Conservation (phyloP, 35 echinoderm and acorn worm genomes). For the Apostichopus japonicus region DNA sequence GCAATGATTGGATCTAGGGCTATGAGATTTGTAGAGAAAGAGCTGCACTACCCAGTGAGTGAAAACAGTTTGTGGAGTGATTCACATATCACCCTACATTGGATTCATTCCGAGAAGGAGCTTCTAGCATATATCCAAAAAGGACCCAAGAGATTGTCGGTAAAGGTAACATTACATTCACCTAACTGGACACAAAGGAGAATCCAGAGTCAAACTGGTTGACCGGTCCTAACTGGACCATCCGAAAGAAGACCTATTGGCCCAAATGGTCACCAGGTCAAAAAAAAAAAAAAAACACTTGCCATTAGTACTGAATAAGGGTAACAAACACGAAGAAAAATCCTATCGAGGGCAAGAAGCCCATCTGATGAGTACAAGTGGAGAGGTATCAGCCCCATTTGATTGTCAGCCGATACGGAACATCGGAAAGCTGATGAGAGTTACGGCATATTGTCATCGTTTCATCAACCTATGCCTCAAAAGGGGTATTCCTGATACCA, state of each 20-base stretch:
- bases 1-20: slow-evolving; percentile 20
- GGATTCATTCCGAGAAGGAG: too few relatives aligned
- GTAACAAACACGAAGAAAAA: not conserved
- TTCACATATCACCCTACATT: not conserved
- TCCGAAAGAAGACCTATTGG: too few relatives aligned
- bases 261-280: too few relatives aligned
- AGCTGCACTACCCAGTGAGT: not conserved
- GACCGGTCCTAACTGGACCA: not conserved
- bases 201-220: not conserved
- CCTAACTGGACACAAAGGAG: not conserved
- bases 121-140: too few relatives aligned
- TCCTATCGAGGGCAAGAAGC: too few relatives aligned
- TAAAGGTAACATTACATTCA: not conserved
- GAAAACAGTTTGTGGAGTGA: slow-evolving; percentile 10
- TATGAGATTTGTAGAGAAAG: not conserved
- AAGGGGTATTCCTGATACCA: not conserved
- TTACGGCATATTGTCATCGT: slow-evolving; percentile 35
- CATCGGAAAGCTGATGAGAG: not conserved
- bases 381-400: not conserved
- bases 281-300: not conserved
- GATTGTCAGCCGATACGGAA: slow-evolving; percentile 26
- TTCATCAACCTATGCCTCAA: slow-evolving; percentile 6
- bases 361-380: not conserved
- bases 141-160: too few relatives aligned
- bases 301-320: not conserved